Percentiles rank a stretch among this genome's conserved stretches.
These are phyloP conservation scores for Drosophila mulleri DNA, from an alignment of 2,888 invertebrate genomes.

Conservation along the genomic window DNA sequence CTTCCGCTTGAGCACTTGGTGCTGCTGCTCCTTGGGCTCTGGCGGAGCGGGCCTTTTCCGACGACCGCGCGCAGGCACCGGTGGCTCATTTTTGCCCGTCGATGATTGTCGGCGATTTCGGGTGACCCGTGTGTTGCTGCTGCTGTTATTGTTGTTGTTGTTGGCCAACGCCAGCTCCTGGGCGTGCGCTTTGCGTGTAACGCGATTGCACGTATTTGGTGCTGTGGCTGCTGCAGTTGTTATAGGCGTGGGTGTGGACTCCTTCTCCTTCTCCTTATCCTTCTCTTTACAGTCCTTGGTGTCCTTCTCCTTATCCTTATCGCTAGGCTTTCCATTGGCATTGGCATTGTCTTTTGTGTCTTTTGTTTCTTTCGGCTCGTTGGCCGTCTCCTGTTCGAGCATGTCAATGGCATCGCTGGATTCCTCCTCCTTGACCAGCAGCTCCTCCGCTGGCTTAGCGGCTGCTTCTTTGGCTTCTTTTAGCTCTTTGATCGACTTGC, in stretches of 20 bases:
- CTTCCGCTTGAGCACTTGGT: constrained; percentile 70
- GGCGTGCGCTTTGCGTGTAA: constrained; percentile 82
- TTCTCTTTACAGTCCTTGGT: constrained; percentile 48
- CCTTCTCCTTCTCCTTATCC: constrained; percentile 12
- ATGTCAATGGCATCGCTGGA: constrained; percentile 46
- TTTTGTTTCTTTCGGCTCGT: constrained; percentile 47
- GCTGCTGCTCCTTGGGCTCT: constrained; percentile 31
- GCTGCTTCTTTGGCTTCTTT: constrained; percentile 68
- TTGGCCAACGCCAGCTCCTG: constrained; percentile 72
- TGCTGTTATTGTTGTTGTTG: constrained; percentile 10
- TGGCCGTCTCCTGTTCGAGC: constrained; percentile 20
- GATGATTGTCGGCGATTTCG: constrained; percentile 76
- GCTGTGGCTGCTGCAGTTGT: constrained; percentile 8
- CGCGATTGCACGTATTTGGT: constrained; percentile 67
- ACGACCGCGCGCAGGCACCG: constrained; percentile 60
- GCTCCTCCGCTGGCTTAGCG: constrained; percentile 51
- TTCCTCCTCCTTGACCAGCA: constrained; percentile 50
- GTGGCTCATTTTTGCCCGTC: constrained; percentile 53
- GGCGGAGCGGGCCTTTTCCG: constrained; percentile 51
- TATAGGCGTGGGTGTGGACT: constrained; percentile 27
- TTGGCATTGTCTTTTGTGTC: constrained; percentile 53
- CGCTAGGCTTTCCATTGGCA: constrained; percentile 16
- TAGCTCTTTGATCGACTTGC: constrained; percentile 78
- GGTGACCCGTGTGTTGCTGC: constrained; percentile 77
- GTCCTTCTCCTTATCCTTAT: constrained; percentile 25